Base-by-base conservation (phyloP, 2,113 vertebrate genomes). In the Anoplopoma fimbria region DNA sequence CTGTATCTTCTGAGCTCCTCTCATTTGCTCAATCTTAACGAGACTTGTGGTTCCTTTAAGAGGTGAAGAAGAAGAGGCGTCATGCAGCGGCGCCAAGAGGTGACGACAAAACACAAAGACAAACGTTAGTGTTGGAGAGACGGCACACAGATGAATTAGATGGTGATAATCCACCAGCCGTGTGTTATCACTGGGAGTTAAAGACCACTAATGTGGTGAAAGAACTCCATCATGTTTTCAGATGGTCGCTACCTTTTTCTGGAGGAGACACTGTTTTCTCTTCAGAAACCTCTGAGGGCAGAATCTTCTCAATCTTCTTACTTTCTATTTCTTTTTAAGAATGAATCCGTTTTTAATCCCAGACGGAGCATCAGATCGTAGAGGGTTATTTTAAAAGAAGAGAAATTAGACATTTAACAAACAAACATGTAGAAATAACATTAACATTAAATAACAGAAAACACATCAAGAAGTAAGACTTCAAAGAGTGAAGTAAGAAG, bases 31-130 rank as follows among this genome's bases (percentile, higher is more conserved):
- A 0, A 55, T 73, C 63, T 55, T 83, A 8, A 73, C 29, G 12
- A 88, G 71, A 87, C 70, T 82, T 1, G 19, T 38, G 6, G 55
- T 49, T 49, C 33, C 85, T 91, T 92, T 70, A 93, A 91, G 84
- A 91, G 25, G 17, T 10, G 45, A 69, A 21, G 72, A 93, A 88
- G 71, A 82, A 71, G 61, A 81, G 89, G 91, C 93, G 92, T 89
- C 91, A 93, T 92, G 70, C 12, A 31, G 73, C 82, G 89, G 86
- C 91, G 90, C 90, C 91, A 93, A 94, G 92, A 93, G 76, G 67
- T 89, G 61, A 93, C 1, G 55, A 88, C 67, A 89, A 77, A 77
- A 93, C 75, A 94, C 88, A 93, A 73, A 91, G 58, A 92, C 87
- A 91, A 75, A 73, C 75, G 83, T 42, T n/a, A 80, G 67, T 31